Conservation (phyloP, 2,888 invertebrate genomes). For the Caenorhabditis doughertyi region DNA sequence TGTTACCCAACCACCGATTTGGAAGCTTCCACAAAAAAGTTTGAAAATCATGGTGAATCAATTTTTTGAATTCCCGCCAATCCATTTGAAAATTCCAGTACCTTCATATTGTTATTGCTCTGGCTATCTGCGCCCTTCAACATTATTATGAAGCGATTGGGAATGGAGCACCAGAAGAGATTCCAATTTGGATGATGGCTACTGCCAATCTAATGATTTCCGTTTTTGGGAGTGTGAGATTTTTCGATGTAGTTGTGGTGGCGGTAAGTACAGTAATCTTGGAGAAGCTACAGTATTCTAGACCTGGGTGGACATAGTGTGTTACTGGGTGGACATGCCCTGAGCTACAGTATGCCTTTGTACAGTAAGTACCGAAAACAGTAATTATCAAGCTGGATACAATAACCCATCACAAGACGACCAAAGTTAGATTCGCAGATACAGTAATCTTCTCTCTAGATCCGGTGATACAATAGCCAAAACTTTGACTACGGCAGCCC, state of each 20-base stretch:
- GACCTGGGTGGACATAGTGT: too few species aligned
- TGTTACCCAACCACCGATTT: neutral
- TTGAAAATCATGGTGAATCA: neutral
- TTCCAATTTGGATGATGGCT: conserved; percentile 9
- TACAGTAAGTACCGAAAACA: too few species aligned
- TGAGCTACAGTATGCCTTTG: neutral
- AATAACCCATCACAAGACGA: too few species aligned
- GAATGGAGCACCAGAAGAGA: neutral
- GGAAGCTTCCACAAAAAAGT: neutral
- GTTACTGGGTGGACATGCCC: too few species aligned
- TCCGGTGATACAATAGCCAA: too few species aligned
- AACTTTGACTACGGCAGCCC: too few species aligned
- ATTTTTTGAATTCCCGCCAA: neutral
- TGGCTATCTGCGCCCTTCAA: neutral
- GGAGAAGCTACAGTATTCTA: too few species aligned
- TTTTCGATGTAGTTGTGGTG: neutral
- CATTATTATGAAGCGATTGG: neutral
- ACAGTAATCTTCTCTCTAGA: too few species aligned
- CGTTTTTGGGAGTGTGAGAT: neutral
- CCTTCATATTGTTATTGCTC: neutral
- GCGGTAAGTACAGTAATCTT: too few species aligned
- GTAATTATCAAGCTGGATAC: too few species aligned
- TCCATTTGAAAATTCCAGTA: neutral
- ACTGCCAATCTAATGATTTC: neutral
- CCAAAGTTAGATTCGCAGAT: too few species aligned